Base-by-base conservation (phyloP, 1,140 invertebrate species). In the Drosophila mojavensis region DNA sequence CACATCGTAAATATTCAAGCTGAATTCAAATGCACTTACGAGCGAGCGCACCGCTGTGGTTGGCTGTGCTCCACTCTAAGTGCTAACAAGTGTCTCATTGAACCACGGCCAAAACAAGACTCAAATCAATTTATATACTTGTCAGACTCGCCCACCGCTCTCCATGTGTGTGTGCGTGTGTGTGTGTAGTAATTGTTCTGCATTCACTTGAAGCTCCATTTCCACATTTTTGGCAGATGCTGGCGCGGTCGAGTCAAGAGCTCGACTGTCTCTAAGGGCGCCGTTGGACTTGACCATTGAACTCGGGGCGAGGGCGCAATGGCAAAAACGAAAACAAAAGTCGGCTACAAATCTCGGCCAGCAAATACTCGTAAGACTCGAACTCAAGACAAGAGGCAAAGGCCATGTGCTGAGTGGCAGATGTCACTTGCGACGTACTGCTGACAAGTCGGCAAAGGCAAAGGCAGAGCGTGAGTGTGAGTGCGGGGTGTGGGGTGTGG, bases 1-100 rank as follows among this genome's bases (percentile, higher is more conserved):
- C 33, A 80, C 51, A 11, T 86, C 79, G 79, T 86, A 83, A 88
- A 86, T 86, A 86, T 89, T 89, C 76, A 71, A 86, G 64, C 84
- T 66, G 51, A 80, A 81, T 73, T 79, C 72, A 83, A 88, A 89
- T 86, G 83, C 84, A 88, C 45, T 75, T 45, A 59, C 51, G 24
- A 36, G 55, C 39, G 48, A 65, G 45, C 67, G 53, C 58, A 50
- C 39, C 33, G 43, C 36, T 47, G 28, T 47, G 28, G 28, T 30
- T 30, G 43, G 15, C n/a, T 33, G 48, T 68, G 55, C 17, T 20
- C 53, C 69, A n/a, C 59, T 51, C 75, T 80, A 89, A 86, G 83
- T 86, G 83, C 84, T 63, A 79, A 83, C 77, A 77, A 71, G 73
- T 89, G 83, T 85, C 81, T 61, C 47, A 74, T 69, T 58, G 64